Percentiles rank a stretch among this genome's conserved stretches.
phyloP scores from a whole-genome alignment of 2,113 vertebrate species.

The Sturnus vulgaris region DNA sequence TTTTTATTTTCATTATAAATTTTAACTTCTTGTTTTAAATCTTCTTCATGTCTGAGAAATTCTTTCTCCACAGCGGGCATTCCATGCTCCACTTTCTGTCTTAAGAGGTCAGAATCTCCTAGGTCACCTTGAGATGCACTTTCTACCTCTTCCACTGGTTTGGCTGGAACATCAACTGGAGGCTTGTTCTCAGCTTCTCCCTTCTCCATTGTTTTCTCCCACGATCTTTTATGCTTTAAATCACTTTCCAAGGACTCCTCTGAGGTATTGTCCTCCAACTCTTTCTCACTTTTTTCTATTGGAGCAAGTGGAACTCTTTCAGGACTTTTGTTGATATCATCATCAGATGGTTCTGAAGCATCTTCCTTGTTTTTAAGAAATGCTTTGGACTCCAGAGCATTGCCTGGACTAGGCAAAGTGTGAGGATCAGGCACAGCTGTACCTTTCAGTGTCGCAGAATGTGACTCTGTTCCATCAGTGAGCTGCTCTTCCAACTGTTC shows the following conservation, averaged over 20 bases:
- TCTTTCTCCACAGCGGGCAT: neutral
- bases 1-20: neutral
- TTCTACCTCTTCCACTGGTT: neutral
- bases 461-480: neutral
- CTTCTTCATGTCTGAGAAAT: neutral
- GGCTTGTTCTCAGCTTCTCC: neutral
- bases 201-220: neutral
- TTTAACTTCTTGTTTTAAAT: neutral
- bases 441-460: neutral
- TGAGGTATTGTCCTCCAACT: neutral
- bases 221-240: neutral
- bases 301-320: neutral
- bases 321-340: neutral
- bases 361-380: neutral
- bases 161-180: neutral
- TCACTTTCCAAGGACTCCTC: conserved; percentile 25
- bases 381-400: neutral
- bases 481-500: neutral
- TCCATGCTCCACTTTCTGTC: neutral
- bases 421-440: neutral
- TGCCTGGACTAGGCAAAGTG: neutral
- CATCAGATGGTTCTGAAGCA: neutral
- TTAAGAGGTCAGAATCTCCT: neutral
- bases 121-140: neutral
- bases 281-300: neutral